phyloP scores from a whole-genome alignment of 2,113 vertebrate genomes.

The Hemiprocne comata region DNA sequence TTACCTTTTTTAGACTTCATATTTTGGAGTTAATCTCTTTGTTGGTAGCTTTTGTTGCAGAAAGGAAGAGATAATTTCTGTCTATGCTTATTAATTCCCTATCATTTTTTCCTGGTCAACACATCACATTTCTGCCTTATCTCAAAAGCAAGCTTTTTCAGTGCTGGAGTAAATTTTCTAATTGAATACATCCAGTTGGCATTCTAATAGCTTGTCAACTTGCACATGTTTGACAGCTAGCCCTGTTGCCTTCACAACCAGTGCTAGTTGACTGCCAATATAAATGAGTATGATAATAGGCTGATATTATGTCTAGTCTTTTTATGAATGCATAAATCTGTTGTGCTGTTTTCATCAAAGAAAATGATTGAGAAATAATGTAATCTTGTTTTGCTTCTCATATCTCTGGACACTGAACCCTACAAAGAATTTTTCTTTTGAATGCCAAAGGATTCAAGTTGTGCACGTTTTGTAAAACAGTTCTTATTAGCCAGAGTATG shows the following conservation, averaged over 20 bases:
- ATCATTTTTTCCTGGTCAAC: background rate
- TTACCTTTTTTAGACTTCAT: background rate
- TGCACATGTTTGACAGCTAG: conserved; percentile 44
- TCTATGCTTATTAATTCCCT: conserved; percentile 25
- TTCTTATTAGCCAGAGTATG: background rate
- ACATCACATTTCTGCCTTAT: background rate
- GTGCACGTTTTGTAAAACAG: conserved; percentile 17
- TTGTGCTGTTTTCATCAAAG: conserved; percentile 41
- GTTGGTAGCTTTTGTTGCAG: background rate
- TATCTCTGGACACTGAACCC: background rate
- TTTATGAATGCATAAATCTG: conserved; percentile 46
- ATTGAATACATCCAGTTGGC: conserved; percentile 26
- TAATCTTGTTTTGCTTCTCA: conserved; percentile 30
- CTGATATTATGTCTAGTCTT: conserved; percentile 21
- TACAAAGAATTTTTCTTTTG: conserved; percentile 19
- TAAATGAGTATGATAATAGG: conserved; percentile 24
- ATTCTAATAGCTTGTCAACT: conserved; percentile 5
- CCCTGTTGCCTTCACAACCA: conserved; percentile 28
- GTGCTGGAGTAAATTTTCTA: conserved; percentile 28
- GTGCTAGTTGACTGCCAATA: conserved; percentile 26
- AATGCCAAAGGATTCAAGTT: background rate
- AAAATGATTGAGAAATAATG: conserved; percentile 26
- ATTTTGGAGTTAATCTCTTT: background rate
- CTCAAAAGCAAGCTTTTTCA: conserved; percentile 3
- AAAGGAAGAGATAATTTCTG: background rate